Conservation (phyloP, 2,113 vertebrate species). For the Toxostoma redivivum region DNA sequence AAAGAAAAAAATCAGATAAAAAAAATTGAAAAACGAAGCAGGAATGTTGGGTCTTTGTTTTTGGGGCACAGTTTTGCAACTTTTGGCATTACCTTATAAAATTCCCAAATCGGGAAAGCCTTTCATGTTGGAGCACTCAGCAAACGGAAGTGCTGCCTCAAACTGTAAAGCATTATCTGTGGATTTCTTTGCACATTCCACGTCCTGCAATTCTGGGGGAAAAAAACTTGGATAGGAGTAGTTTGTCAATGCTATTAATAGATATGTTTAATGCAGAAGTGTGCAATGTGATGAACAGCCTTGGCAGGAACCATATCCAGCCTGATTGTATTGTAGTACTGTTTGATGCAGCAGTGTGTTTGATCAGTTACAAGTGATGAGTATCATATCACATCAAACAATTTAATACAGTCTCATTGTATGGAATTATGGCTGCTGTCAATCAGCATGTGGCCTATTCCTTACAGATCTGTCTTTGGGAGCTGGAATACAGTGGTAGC, state of each 20-base stretch:
- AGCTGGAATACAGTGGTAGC: constrained; percentile 52
- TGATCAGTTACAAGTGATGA: constrained; percentile 79
- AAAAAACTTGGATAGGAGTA: constrained; percentile 22
- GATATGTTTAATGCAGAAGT: constrained; percentile 52
- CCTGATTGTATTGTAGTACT: constrained; percentile 63
- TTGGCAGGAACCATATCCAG: constrained; percentile 64
- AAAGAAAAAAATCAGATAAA: not conserved
- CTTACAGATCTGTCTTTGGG: constrained; percentile 71
- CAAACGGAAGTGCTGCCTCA: not conserved
- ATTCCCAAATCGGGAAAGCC: constrained; percentile 12
- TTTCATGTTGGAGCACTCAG: not conserved
- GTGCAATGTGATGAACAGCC: constrained; percentile 39
- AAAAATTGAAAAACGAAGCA: not conserved
- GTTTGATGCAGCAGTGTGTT: constrained; percentile 74
- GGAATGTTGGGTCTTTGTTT: not conserved
- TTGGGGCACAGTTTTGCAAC: not conserved
- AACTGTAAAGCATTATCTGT: not conserved
- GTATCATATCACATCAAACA: constrained; percentile 80
- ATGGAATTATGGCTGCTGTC: constrained; percentile 82
- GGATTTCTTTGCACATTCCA: constrained; percentile 25
- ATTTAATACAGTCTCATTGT: constrained; percentile 78
- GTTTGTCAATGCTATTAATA: constrained; percentile 60
- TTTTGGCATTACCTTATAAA: constrained; percentile 7
- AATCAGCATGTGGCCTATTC: constrained; percentile 73
- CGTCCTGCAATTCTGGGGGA: constrained; percentile 12